Conservation (phyloP, 1,140 invertebrate species). For the Leptestheria dahalacensis region DNA sequence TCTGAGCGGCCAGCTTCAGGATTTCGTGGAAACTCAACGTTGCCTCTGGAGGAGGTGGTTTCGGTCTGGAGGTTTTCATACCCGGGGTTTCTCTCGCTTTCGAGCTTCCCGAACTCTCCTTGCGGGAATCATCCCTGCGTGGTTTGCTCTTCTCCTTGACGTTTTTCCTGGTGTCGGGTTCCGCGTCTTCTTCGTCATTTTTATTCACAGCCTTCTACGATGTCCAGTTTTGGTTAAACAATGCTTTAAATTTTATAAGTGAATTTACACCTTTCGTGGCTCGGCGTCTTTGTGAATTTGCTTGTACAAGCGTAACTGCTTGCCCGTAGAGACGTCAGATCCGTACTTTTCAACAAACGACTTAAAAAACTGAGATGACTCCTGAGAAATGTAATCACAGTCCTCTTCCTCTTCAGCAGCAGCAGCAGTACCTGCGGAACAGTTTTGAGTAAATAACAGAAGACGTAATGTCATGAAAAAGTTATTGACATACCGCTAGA, state of each 20-base stretch:
- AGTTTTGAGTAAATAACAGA: too few species aligned
- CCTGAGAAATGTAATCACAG: conserved; percentile 71
- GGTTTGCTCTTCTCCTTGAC: conserved; percentile 9
- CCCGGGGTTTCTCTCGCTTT: conserved; percentile 14
- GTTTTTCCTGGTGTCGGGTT: conserved; percentile 18
- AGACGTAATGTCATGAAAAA: too few species aligned
- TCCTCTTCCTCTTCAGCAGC: conserved; percentile 78
- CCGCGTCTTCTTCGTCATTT: conserved; percentile 15
- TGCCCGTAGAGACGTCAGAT: conserved; percentile 32
- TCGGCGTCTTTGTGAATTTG: conserved; percentile 4
- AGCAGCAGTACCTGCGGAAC: too few species aligned
- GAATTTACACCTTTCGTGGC: conserved; percentile 6
- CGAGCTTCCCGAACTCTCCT: neutral
- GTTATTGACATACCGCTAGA: neutral
- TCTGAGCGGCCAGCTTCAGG: conserved; percentile 61
- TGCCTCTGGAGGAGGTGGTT: conserved; percentile 49
- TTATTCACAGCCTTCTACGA: conserved; percentile 16
- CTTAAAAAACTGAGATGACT: conserved; percentile 59
- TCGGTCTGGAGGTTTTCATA: conserved; percentile 21
- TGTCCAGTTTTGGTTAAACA: neutral
- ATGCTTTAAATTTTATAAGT: neutral
- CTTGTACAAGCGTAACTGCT: conserved; percentile 11
- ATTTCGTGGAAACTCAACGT: conserved; percentile 31
- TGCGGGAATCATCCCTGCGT: neutral
- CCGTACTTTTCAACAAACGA: conserved; percentile 71